Evolutionary conservation across 2,797 vertebrate species (phyloP).

Genomic region (Bovichtus variegatus): DNA sequence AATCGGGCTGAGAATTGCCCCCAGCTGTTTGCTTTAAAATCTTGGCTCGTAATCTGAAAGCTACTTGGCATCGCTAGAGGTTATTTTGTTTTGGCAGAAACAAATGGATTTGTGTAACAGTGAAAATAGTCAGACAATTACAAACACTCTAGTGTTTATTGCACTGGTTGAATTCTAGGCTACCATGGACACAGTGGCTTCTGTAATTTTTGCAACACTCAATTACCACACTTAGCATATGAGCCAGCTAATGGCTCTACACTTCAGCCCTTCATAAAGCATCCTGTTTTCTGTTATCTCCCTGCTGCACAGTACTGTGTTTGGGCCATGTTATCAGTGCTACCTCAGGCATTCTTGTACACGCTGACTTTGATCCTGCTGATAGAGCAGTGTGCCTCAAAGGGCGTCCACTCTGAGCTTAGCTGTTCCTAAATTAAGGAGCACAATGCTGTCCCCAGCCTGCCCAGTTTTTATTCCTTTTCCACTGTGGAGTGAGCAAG

Average conservation of each 20-base stretch:
- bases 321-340: constrained; percentile 51
- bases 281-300: constrained; percentile 49
- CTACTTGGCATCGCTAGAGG: background rate
- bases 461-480: constrained; percentile 29
- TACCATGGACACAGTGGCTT: background rate
- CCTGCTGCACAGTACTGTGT: constrained; percentile 31
- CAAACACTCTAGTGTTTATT: background rate
- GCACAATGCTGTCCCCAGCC: constrained; percentile 17
- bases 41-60: constrained; percentile 1
- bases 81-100: constrained; percentile 8
- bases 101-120: background rate
- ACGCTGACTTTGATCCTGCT: constrained; percentile 62
- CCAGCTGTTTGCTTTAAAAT: background rate
- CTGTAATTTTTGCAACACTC: constrained; percentile 4
- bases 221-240: constrained; percentile 1
- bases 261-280: constrained; percentile 26
- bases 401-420: constrained; percentile 39
- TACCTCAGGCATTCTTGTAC: constrained; percentile 53
- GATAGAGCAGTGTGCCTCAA: constrained; percentile 54
- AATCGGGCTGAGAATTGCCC: background rate
- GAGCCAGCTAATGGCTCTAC: constrained; percentile 14
- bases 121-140: background rate
- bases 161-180: background rate
- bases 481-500: background rate
- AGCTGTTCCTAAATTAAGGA: constrained; percentile 45